A percentile compares a stretch with the other conserved stretches of the same genome.
phyloP scores from a whole-genome alignment of 2,113 vertebrate genomes.

The Orthochromis indermauri region DNA sequence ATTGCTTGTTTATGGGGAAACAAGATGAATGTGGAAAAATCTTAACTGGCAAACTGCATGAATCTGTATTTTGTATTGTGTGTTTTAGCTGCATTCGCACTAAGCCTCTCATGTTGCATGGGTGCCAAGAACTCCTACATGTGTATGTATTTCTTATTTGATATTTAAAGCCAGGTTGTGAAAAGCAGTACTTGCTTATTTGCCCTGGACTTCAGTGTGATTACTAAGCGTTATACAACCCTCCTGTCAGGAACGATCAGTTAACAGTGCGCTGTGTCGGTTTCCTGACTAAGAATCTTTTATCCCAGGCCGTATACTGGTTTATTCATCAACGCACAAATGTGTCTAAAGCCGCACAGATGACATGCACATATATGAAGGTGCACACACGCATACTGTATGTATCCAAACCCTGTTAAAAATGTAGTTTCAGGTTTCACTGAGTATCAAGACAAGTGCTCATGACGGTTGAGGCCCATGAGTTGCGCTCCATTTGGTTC shows the following conservation, averaged over 20 bases:
- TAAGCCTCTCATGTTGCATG: not conserved
- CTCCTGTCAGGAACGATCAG: not conserved
- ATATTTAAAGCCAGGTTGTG: not conserved
- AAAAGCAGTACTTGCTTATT: not conserved
- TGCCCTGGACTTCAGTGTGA: not conserved
- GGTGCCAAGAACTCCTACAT: not conserved
- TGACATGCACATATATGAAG: not conserved
- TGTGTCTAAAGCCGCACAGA: not conserved
- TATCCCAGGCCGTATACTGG: not conserved
- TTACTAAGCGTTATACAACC: not conserved
- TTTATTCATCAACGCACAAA: not conserved
- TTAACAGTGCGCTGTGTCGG: constrained; percentile 2
- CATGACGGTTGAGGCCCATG: not conserved
- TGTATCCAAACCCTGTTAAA: not conserved
- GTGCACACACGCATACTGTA: not conserved
- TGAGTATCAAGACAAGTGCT: not conserved
- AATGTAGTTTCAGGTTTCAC: constrained; percentile 24
- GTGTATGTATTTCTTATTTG: not conserved
- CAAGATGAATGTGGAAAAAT: not conserved
- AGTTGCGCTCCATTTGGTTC: constrained; percentile 16
- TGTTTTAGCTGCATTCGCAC: not conserved
- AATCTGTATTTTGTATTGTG: not conserved
- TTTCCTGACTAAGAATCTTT: not conserved
- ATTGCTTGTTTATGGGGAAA: not conserved
- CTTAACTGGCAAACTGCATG: not conserved